Conservation (phyloP, 2,113 vertebrate genomes). For the Acrocephalus kingi region DNA sequence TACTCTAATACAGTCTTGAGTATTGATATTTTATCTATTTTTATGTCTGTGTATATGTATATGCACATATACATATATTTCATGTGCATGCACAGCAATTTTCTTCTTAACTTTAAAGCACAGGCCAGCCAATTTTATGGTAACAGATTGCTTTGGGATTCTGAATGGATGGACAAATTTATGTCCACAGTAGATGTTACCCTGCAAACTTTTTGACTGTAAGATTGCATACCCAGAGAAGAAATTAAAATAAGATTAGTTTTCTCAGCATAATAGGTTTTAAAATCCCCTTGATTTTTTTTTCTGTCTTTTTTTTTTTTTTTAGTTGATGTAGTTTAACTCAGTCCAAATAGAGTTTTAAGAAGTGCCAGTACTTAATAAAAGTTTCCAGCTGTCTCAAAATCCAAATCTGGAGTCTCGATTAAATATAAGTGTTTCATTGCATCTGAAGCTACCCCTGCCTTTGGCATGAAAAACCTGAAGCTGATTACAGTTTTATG, state of each 20-base stretch:
- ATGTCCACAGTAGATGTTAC: not conserved
- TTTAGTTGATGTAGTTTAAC: not conserved
- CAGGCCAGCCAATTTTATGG: not conserved
- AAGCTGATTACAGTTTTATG: slow-evolving; percentile 4
- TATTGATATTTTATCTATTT: not conserved
- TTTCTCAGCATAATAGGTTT: not conserved
- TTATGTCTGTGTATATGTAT: not conserved
- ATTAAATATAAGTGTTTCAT: slow-evolving; percentile 23
- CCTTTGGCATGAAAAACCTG: not conserved
- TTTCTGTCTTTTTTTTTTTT: not conserved
- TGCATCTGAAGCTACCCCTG: not conserved
- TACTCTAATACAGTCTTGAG: not conserved
- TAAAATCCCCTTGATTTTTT: not conserved
- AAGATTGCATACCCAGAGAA: not conserved
- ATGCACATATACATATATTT: not conserved
- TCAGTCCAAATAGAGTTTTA: slow-evolving; percentile 46
- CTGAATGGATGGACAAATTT: not conserved
- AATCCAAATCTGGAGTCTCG: slow-evolving; percentile 19
- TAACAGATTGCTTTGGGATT: not conserved
- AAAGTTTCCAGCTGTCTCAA: slow-evolving; percentile 63
- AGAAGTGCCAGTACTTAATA: slow-evolving; percentile 57
- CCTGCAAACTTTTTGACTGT: not conserved
- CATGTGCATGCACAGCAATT: not conserved
- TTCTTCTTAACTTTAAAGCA: not conserved
- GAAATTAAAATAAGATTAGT: not conserved